Conservation (phyloP, 2,113 vertebrate species). For the Podarcis cretensis region DNA sequence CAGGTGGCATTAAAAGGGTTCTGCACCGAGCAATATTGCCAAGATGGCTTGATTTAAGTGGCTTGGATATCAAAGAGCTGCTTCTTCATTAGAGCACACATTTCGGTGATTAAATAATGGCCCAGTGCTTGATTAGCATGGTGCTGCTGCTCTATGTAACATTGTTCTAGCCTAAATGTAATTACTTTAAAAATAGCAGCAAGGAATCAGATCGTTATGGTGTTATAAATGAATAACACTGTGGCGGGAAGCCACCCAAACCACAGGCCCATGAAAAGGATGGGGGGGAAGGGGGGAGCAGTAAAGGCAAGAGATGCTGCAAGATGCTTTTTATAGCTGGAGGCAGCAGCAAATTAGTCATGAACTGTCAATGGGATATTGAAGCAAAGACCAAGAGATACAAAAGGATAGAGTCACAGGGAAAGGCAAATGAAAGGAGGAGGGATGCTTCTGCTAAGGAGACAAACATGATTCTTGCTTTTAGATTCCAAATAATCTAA, state of each 20-base stretch:
- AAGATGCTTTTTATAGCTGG: not conserved
- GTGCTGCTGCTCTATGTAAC: slow-evolving; percentile 52
- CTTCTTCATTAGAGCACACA: slow-evolving; percentile 57
- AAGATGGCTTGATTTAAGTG: slow-evolving; percentile 53
- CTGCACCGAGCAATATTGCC: slow-evolving; percentile 57
- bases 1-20: slow-evolving; percentile 53
- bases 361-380: not conserved
- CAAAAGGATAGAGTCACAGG: slow-evolving; percentile 6
- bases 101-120: slow-evolving; percentile 67
- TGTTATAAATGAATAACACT: slow-evolving; percentile 27
- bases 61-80: slow-evolving; percentile 59
- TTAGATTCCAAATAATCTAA: not conserved
- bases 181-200: slow-evolving; percentile 52
- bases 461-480: not conserved
- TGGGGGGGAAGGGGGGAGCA: not conserved
- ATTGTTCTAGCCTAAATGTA: slow-evolving; percentile 49
- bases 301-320: not conserved
- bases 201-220: slow-evolving; percentile 38
- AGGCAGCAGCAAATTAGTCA: fast-evolving
- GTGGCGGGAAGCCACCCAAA: not conserved
- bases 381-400: not conserved
- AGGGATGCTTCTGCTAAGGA: not conserved
- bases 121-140: slow-evolving; percentile 49
- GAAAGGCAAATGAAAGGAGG: not conserved
- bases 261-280: not conserved